Base-by-base conservation (phyloP, 1,140 invertebrate genomes). In the Aphelenchoides fujianensis region DNA sequence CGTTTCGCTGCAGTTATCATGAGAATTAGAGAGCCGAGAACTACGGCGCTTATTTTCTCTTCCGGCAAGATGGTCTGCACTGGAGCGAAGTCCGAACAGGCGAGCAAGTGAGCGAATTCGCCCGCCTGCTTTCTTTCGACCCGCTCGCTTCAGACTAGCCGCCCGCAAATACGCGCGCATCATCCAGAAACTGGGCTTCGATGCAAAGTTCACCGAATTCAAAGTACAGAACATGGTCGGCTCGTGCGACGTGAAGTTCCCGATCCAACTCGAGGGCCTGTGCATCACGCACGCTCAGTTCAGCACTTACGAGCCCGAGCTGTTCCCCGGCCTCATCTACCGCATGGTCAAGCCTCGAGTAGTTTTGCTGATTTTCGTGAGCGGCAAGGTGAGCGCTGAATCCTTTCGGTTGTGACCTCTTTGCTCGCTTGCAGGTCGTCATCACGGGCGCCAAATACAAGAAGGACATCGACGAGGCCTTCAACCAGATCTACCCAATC, bases 21-120 rank as follows among this genome's bases (percentile, higher is more conserved):
- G 97, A 89, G 97, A 84, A 99, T 99, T 82, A 88, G 96, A 84
- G 95, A 98, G 84, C 97, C 97, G 0, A 87, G 97, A 77, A 99
- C 97, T 1, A 99, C 97, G 28, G 97, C 97, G 12, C 86, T 99
- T 9, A 99, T 99, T 76, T 99, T 99, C 84, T 96, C 94, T 81
- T 98, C 95, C 48, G 97, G 97, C 0, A 99, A 99, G 89, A 98
- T 99, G 96, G 97, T 99, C 0, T 99, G 97, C 85, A 99, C 97
- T 0, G 97, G 97, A 23, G 97, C 97, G 0, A 99, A 98, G 88
- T 98, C 86, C 83, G 96, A 98, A 88, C 95, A 97, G 82, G 91
- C 95, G 84, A 97, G 95, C 0, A 88, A 94, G 78, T 69, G 61
- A 36, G 52, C 36, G 27, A 41, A 62, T 1, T 16, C 69, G 63